A percentile compares a stretch with the other conserved stretches of the same genome.
Conservation (phyloP, 23 tunicate species). For the Botrylloides violaceus region DNA sequence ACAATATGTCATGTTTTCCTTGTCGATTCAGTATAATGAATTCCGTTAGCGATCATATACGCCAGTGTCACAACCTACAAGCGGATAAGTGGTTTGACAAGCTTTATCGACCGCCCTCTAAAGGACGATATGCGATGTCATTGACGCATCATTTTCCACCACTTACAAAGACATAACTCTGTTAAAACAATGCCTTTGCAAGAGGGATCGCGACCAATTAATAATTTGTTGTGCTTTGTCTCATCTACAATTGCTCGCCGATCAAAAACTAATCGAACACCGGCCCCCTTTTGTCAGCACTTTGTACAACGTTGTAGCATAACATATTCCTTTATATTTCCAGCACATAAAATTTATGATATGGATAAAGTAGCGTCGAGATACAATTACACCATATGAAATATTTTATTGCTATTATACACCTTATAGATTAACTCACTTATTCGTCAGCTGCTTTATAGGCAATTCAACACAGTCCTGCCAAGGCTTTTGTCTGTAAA, state of each 20-base stretch:
- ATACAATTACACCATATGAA: not conserved
- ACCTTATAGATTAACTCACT: not conserved
- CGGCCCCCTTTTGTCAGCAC: not conserved
- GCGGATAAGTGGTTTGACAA: conserved; percentile 15
- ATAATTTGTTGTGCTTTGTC: conserved; percentile 22
- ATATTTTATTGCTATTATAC: not conserved
- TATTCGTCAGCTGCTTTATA: not conserved
- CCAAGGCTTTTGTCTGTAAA: not conserved
- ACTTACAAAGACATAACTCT: not conserved
- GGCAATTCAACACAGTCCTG: not conserved
- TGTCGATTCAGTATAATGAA: not conserved
- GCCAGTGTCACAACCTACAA: conserved; percentile 19
- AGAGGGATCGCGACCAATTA: conserved; percentile 17
- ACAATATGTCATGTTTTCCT: not conserved
- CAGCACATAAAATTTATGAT: not conserved
- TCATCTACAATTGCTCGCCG: conserved; percentile 14
- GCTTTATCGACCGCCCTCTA: conserved; percentile 25
- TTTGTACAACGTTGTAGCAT: not conserved
- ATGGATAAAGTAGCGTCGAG: not conserved
- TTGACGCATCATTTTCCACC: conserved; percentile 3
- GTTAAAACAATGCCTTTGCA: not conserved
- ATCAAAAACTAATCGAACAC: conserved; percentile 27
- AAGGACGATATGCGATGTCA: conserved; percentile 10
- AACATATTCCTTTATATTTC: not conserved
- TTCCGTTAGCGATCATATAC: not conserved